Evolutionary conservation across 2,797 vertebrate species (phyloP).

Genomic region (Acridotheres tristis): DNA sequence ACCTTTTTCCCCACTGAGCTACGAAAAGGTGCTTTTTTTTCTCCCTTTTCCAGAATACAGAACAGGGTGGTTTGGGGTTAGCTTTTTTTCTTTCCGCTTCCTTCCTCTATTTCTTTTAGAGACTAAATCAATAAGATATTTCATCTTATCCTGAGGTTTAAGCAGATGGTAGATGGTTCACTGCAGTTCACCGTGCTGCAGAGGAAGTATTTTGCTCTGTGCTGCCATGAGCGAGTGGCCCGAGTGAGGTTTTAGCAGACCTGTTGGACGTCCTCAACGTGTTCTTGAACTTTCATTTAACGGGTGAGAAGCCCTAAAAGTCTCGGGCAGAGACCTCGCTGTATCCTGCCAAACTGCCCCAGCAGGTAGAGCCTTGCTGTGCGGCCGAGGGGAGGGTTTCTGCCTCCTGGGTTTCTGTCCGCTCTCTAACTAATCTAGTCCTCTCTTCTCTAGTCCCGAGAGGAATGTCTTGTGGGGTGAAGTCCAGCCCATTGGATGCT

Average conservation of each 20-base stretch:
- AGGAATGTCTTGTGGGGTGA: not conserved
- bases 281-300: conserved; percentile 53
- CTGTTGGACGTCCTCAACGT: not conserved
- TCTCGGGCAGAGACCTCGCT: not conserved
- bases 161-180: not conserved
- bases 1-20: conserved; percentile 67
- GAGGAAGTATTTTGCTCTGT: not conserved
- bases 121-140: conserved; percentile 11
- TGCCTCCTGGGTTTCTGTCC: not conserved
- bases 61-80: not conserved
- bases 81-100: too few species aligned
- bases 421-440: not conserved
- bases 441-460: not conserved
- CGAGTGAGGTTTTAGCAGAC: conserved; percentile 14
- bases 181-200: not conserved
- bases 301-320: not conserved
- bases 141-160: conserved; percentile 1
- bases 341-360: not conserved
- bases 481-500: not conserved
- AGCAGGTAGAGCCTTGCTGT: not conserved
- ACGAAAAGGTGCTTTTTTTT: not conserved
- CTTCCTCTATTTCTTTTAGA: not conserved
- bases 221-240: not conserved
- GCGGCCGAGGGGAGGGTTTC: not conserved
- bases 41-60: not conserved